A percentile compares a stretch with the other conserved stretches of the same genome.
Conservation (phyloP, 2,113 vertebrate species). For the Pristiophorus japonicus region DNA sequence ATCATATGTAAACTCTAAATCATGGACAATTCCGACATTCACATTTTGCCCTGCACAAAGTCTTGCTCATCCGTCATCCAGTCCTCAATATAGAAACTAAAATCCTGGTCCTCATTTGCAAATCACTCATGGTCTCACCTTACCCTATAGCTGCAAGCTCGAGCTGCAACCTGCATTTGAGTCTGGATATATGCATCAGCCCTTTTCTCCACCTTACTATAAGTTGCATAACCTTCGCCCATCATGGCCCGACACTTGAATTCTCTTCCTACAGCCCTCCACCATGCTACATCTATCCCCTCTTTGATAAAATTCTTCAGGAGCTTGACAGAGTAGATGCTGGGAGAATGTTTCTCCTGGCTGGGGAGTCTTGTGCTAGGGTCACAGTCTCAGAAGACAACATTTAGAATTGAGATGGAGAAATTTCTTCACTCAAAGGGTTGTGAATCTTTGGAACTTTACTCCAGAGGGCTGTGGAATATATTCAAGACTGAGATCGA, state of each 20-base stretch:
- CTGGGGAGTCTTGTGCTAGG: too few relatives aligned
- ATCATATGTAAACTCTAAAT: not conserved
- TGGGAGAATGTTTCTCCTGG: too few relatives aligned
- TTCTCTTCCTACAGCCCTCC: too few relatives aligned
- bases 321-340: too few relatives aligned
- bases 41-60: not conserved
- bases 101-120: not conserved
- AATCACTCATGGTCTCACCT: not conserved
- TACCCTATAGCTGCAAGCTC: not conserved
- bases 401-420: too few relatives aligned
- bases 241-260: not conserved
- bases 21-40: not conserved
- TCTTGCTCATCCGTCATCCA: not conserved
- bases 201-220: not conserved
- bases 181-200: not conserved
- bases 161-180: not conserved
- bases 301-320: too few relatives aligned
- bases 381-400: too few relatives aligned
- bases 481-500: too few relatives aligned
- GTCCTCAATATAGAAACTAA: not conserved
- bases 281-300: not conserved
- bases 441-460: too few relatives aligned
- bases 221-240: not conserved
- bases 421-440: not conserved
- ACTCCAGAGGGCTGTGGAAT: too few relatives aligned